phyloP scores from a whole-genome alignment of 2,888 invertebrate genomes.

The Mesoligia furuncula region DNA sequence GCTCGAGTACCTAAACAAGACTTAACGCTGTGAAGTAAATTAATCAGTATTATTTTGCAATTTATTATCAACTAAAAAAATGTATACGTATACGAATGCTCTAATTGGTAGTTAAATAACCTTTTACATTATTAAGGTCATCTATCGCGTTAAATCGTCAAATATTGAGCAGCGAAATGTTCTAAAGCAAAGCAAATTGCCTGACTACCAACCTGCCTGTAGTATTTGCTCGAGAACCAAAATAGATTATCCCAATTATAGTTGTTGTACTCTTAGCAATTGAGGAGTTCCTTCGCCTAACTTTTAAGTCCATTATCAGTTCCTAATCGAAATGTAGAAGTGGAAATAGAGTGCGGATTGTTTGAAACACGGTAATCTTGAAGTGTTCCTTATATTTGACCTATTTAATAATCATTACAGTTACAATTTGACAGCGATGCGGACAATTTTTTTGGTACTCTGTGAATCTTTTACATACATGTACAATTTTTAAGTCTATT shows the following conservation, averaged over 20 bases:
- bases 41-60: neutral
- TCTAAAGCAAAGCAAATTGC: conserved; percentile 53
- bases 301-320: conserved; percentile 58
- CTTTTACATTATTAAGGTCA: conserved; percentile 4
- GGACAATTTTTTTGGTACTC: neutral
- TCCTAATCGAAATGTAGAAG: conserved; percentile 49
- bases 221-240: conserved; percentile 59
- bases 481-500: neutral
- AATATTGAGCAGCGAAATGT: conserved; percentile 43
- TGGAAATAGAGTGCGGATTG: conserved; percentile 42
- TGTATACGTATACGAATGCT: neutral
- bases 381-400: conserved; percentile 5
- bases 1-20: neutral
- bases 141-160: conserved; percentile 5
- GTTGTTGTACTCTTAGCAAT: conserved; percentile 62
- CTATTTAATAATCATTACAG: neutral
- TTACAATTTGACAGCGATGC: neutral
- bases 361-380: conserved; percentile 31
- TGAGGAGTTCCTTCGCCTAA: conserved; percentile 46
- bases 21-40: neutral
- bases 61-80: neutral
- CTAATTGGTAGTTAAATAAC: conserved; percentile 12
- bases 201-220: conserved; percentile 52
- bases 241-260: conserved; percentile 65
- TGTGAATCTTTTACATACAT: neutral